Percentiles rank a stretch among this genome's conserved stretches.
These are phyloP conservation scores for Atethmia centrago DNA, from an alignment of 2,888 invertebrate genomes.

Conservation along the genomic window DNA sequence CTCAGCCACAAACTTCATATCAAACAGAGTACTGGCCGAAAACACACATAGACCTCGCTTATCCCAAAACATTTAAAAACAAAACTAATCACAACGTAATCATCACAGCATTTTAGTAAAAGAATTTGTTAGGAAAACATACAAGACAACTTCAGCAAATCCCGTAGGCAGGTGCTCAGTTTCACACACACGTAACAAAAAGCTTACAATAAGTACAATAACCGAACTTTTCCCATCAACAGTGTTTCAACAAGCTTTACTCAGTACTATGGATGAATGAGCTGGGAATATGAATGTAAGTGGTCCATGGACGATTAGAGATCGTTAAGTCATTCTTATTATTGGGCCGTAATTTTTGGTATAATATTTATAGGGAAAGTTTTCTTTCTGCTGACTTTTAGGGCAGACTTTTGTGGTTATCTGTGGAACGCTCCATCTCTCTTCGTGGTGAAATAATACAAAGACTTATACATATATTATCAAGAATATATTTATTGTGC, in stretches of 20 bases:
- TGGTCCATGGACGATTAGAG: conserved; percentile 39
- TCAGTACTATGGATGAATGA: conserved; percentile 43
- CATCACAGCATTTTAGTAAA: conserved; percentile 35
- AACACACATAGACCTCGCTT: neutral
- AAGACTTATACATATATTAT: too few relatives aligned
- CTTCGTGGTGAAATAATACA: too few relatives aligned
- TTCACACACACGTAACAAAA: conserved; percentile 67
- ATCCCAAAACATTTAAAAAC: conserved; percentile 12
- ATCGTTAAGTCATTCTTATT: conserved; percentile 52
- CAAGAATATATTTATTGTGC: too few relatives aligned
- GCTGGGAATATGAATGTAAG: conserved; percentile 50
- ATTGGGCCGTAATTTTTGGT: conserved; percentile 42
- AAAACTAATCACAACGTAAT: conserved; percentile 34
- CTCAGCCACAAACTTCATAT: neutral
- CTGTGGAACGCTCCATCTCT: neutral
- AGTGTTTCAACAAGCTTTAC: conserved; percentile 55
- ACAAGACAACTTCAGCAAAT: conserved; percentile 46
- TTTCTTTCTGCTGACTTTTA: conserved; percentile 23
- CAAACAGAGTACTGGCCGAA: neutral
- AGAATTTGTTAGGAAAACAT: conserved; percentile 48
- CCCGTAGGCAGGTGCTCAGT: conserved; percentile 66
- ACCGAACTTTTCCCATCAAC: conserved; percentile 66
- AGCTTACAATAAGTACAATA: conserved; percentile 63
- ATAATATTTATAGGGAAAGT: conserved; percentile 19
- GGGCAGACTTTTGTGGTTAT: neutral